Conservation (phyloP, 2,797 vertebrate species). For the Siniperca undulata region DNA sequence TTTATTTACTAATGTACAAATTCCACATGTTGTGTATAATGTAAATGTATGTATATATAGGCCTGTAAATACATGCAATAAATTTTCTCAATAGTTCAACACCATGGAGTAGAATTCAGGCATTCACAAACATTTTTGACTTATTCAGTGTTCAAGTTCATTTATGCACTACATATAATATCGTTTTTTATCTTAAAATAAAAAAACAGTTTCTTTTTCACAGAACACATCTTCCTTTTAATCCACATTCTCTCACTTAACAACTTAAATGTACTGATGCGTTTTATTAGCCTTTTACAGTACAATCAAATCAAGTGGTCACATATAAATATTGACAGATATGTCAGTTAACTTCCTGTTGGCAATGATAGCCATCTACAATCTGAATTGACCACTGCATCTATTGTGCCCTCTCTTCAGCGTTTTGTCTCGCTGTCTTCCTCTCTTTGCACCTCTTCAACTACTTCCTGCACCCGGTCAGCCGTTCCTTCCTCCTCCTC, state of each 20-base stretch:
- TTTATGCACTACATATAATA: conserved; percentile 8
- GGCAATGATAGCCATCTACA: no score
- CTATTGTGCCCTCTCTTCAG: background rate
- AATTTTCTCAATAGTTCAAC: conserved; percentile 21
- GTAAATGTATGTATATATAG: conserved; percentile 44
- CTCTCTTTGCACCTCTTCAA: conserved; percentile 18
- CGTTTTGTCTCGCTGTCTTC: background rate
- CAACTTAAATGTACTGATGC: background rate
- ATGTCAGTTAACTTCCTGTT: background rate
- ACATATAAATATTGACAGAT: background rate
- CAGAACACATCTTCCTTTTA: background rate
- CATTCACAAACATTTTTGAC: conserved; percentile 10
- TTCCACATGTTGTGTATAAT: conserved; percentile 23
- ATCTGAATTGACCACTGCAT: background rate
- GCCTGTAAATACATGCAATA: conserved; percentile 26
- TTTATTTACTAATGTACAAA: conserved; percentile 25
- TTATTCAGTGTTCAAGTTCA: background rate
- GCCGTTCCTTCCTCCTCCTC: conserved; percentile 23
- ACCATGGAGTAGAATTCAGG: background rate
- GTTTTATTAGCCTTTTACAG: conserved; percentile 1
- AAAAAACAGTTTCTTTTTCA: background rate
- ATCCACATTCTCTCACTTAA: background rate
- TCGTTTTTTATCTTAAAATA: background rate
- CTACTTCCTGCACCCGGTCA: background rate
- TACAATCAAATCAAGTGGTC: background rate